phyloP scores from a whole-genome alignment of 2,113 vertebrate genomes.

The Caranx melampygus region DNA sequence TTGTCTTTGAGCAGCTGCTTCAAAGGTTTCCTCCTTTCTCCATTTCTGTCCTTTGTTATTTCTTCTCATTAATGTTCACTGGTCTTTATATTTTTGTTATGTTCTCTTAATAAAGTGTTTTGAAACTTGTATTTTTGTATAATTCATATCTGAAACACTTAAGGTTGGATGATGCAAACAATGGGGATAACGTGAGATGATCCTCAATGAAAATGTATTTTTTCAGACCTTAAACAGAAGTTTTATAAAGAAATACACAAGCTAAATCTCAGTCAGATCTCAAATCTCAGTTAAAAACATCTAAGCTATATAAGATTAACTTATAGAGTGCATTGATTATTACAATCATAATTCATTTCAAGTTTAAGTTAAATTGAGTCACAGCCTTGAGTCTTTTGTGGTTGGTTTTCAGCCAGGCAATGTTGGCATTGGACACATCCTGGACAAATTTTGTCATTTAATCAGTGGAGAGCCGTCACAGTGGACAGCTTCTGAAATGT shows the following conservation, averaged over 20 bases:
- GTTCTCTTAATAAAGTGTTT: not conserved
- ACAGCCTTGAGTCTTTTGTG: no score
- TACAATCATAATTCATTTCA: no score
- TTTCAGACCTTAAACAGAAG: not conserved
- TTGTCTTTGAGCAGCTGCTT: not conserved
- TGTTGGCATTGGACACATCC: no score
- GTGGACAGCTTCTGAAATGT: not conserved
- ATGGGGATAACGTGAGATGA: not conserved
- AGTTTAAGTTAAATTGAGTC: no score
- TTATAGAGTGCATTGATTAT: constrained; percentile 1
- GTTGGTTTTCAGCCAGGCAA: no score
- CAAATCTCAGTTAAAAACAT: not conserved
- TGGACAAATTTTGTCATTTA: no score
- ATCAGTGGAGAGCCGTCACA: not conserved
- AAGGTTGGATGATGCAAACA: not conserved
- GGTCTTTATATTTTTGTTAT: not conserved
- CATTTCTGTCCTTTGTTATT: not conserved
- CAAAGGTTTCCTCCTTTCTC: not conserved
- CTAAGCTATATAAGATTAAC: not conserved
- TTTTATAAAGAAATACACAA: not conserved
- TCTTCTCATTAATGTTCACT: constrained; percentile 3
- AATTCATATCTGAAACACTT: not conserved
- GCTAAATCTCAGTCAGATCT: not conserved
- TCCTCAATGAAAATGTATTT: not conserved
- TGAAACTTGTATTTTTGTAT: not conserved